Evolutionary conservation across 2,113 vertebrate species (phyloP), one percentile per base, ranked within the genome.

Genomic region (Ailurus styani): DNA sequence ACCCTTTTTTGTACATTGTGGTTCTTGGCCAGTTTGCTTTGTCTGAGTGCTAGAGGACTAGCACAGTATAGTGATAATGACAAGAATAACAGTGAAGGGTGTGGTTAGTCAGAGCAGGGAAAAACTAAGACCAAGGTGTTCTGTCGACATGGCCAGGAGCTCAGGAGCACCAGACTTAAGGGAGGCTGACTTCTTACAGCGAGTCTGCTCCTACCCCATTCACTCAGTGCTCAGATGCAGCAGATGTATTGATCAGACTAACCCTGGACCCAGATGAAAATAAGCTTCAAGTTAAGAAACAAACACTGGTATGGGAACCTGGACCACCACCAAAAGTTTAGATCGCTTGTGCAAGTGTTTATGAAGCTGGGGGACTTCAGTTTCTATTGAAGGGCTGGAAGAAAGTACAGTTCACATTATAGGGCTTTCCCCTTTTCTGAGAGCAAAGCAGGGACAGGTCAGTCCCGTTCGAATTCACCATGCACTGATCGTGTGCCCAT

Each of bases 401-500:
- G 81, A 72, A 47, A 54, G 40, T 31, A 8, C 5, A 6, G 9
- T 50, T 60, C 29, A 31, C n/a, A 17, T 17, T 82, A 47, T 55
- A 47, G 90, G 47, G 52, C 1, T 25, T 10, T 87, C 20, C 14
- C 37, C 8, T 0, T 66, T 78, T 84, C 81, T 81, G 45, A 87
- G 90, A 60, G 7, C 66, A 23, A 23, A 87, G 52, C 45, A 45
- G 47, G 60, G 27, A 25, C 29, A 42, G 7, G 54, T 34, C 17
- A 25, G 4, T 87, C 42, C 34, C 34, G 1, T 34, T 8, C 10
- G 72, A 84, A 45, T 34, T 37, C 54, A 45, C 0, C 5, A 1
- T 0, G 3, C 6, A 9, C n/a, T 55, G 72, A 23, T 31, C 29
- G 18, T 68, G 34, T 15, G 42, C 5, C 27, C 2, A 0, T 27